Conservation (phyloP, 2,113 vertebrate species). For the Rhombomys opimus region DNA sequence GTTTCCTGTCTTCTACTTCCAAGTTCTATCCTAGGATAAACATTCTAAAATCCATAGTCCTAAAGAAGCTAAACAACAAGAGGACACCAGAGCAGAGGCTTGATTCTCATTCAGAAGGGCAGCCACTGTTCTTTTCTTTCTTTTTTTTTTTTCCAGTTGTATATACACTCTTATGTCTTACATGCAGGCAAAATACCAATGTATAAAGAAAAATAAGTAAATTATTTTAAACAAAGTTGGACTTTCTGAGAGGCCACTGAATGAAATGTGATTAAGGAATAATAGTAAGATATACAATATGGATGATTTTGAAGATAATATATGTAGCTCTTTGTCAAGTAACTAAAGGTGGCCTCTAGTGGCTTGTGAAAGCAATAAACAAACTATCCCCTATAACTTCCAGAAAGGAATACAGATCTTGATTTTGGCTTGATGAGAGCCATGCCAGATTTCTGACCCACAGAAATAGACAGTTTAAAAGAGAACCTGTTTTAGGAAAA, state of each 20-base stretch:
- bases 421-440: not conserved
- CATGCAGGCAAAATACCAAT: too few species aligned
- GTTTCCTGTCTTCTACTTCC: too few species aligned
- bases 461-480: not conserved
- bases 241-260: not conserved
- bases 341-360: not conserved
- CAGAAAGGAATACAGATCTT: not conserved
- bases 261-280: not conserved
- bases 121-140: too few species aligned
- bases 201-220: too few species aligned
- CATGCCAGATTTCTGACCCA: not conserved
- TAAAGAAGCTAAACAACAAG: too few species aligned
- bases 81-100: too few species aligned
- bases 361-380: not conserved
- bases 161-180: too few species aligned
- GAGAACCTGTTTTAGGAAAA: not conserved
- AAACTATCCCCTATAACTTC: not conserved
- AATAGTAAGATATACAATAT: not conserved
- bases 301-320: constrained; percentile 3
- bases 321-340: not conserved
- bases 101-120: too few species aligned
- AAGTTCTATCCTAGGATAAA: too few species aligned
- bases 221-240: too few species aligned
- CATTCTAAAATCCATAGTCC: too few species aligned
- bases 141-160: too few species aligned